Evolutionary conservation across 1,140 invertebrate genomes (phyloP), one percentile per base, ranked within the genome.

Genomic region (Aphaenogaster rudis): DNA sequence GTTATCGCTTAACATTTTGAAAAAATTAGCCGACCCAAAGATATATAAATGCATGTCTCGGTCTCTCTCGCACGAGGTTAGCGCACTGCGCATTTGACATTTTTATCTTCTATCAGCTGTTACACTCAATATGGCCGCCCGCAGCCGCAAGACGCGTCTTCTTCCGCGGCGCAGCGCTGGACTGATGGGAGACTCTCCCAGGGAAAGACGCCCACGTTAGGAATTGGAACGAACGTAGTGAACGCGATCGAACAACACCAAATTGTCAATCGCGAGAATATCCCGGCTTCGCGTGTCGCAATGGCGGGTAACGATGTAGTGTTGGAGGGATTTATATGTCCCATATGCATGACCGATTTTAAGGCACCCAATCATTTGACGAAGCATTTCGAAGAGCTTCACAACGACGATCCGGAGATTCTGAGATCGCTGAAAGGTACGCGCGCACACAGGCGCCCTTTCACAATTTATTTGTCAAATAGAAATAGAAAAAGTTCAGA

Each of bases 241-340:
- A 61, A 63, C 63, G 63, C 8, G 9, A 33, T 39, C 45, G 61
- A 59, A 54, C 13, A 33, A n/a, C 42, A 50, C n/a, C 42, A 11
- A 69, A 59, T 4, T 50, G 54, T 28, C 17, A 48, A 57, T 69
- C 72, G 13, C 28, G 0, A 21, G 17, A 52, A 21, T 50, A 76
- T 48, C 17, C 15, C 7, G n/a, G 7, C 17, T n/a, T 42, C n/a
- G 64, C 9, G 96, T 28, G 0, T 28, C 28, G 28, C 28, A 28
- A 96, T 96, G 95, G 94, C 95, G 77, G 92, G 90, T 28, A 92
- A 90, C 72, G 96, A 95, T 15, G 96, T 97, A 91, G 97, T 98
- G 81, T 95, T 98, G 80, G 98, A 99, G 94, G 99, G 99, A 8
- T 99, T 99, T 94, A 96, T 99, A 4, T 99, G 99, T 95, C 98